Evolutionary conservation across 2,888 invertebrate species (phyloP).

Genomic region (Rugalucina vietnamica): DNA sequence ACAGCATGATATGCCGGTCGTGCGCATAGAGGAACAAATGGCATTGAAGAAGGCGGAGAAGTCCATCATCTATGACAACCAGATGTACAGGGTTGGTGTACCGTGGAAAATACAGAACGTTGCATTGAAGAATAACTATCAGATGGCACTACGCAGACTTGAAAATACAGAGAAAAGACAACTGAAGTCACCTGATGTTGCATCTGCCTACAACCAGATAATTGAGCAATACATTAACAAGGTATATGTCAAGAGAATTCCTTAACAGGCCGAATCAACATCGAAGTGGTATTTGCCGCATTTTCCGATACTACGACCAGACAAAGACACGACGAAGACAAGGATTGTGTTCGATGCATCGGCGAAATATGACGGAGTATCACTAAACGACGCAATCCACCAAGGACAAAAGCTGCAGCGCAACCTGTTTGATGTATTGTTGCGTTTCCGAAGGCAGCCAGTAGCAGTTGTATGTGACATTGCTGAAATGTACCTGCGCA

Average conservation of each 20-base stretch:
- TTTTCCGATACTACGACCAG: constrained; percentile 15
- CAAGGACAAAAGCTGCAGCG: constrained; percentile 53
- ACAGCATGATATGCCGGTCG: not conserved
- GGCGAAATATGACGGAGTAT: constrained; percentile 33
- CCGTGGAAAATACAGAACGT: no score
- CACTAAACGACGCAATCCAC: constrained; percentile 42
- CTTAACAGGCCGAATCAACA: not conserved
- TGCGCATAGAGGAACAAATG: not conserved
- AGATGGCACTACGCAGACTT: constrained; percentile 25
- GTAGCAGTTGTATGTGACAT: constrained; percentile 51
- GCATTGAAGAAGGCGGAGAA: not conserved
- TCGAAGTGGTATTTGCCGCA: constrained; percentile 31
- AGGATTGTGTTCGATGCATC: constrained; percentile 26
- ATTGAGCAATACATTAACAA: not conserved
- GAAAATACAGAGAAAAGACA: constrained; percentile 31
- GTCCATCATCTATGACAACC: not conserved
- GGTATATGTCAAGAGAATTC: constrained; percentile 10
- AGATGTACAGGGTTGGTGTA: constrained; percentile 1
- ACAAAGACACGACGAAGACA: constrained; percentile 13
- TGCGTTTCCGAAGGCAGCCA: constrained; percentile 37
- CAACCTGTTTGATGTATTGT: constrained; percentile 52
- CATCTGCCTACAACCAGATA: not conserved
- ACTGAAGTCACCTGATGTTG: not conserved
- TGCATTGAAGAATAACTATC: constrained; percentile 23
- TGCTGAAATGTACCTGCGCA: constrained; percentile 36